Evolutionary conservation across 2,797 vertebrate genomes (phyloP).

Genomic region (Rhinichthys osculus): DNA sequence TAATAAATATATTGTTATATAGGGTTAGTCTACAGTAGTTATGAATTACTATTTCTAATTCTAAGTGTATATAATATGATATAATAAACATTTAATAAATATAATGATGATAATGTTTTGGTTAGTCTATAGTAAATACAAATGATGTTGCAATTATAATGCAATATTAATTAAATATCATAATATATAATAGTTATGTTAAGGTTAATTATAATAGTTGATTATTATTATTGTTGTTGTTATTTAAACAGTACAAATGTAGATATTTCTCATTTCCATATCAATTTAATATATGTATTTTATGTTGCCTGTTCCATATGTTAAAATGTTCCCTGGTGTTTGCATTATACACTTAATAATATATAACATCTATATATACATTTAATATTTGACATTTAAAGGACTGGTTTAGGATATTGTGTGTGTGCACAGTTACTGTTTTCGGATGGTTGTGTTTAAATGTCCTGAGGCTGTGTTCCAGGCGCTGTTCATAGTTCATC

Average conservation of each 20-base stretch:
- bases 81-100: not conserved
- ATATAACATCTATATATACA: not conserved
- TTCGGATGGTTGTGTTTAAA: constrained; percentile 14
- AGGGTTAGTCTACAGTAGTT: too few relatives aligned
- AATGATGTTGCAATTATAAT: not conserved
- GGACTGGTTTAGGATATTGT: not conserved
- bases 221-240: too few relatives aligned
- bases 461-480: constrained; percentile 33
- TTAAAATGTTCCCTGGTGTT: not conserved
- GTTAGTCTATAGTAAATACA: not conserved
- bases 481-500: constrained; percentile 46
- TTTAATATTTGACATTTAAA: not conserved
- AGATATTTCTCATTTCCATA: not conserved
- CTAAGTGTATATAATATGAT: too few relatives aligned
- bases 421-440: constrained; percentile 13
- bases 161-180: not conserved
- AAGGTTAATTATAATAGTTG: too few relatives aligned
- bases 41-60: too few relatives aligned
- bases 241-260: not conserved
- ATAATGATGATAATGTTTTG: not conserved
- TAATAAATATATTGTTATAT: too few relatives aligned
- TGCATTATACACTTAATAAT: not conserved
- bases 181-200: not conserved
- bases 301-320: not conserved
- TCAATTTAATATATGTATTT: not conserved